A percentile compares a stretch with the other conserved stretches of the same genome.
These are phyloP conservation scores for Glaucomys volans DNA, from an alignment of 2,113 vertebrate species.

Conservation along the genomic window DNA sequence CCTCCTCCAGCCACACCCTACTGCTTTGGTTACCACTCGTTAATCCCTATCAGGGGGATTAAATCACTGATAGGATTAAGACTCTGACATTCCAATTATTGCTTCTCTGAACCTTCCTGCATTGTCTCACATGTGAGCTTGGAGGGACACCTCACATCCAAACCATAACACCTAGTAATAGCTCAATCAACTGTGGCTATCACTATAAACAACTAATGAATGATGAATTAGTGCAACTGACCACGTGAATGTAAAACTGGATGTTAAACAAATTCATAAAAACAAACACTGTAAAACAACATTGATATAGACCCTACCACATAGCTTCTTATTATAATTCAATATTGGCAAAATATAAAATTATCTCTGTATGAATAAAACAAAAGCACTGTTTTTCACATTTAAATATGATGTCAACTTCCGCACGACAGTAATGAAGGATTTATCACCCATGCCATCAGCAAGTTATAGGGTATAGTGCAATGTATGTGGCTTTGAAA, in stretches of 20 bases:
- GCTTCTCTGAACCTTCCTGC: too few species aligned
- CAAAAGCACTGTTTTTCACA: not conserved
- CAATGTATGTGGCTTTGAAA: not conserved
- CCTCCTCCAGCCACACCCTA: too few species aligned
- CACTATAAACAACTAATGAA: conserved; percentile 7
- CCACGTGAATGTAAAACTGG: conserved; percentile 5
- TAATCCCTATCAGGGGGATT: too few species aligned
- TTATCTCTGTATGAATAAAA: conserved; percentile 5
- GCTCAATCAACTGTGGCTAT: not conserved
- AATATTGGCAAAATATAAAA: conserved; percentile 20
- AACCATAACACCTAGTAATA: not conserved
- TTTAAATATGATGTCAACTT: not conserved
- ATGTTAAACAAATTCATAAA: not conserved
- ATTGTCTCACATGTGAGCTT: too few species aligned
- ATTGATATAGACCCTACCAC: conserved; percentile 29
- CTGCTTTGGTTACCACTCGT: too few species aligned
- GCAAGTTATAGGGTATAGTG: not conserved
- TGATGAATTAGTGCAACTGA: not conserved
- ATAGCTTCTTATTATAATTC: not conserved
- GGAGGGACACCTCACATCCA: too few species aligned
- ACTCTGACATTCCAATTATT: too few species aligned
- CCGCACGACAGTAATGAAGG: not conserved
- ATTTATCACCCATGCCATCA: not conserved
- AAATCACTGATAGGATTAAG: too few species aligned
- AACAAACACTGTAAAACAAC: conserved; percentile 39